phyloP scores from a whole-genome alignment of 2,888 invertebrate species.

The Peribatodes rhomboidaria region DNA sequence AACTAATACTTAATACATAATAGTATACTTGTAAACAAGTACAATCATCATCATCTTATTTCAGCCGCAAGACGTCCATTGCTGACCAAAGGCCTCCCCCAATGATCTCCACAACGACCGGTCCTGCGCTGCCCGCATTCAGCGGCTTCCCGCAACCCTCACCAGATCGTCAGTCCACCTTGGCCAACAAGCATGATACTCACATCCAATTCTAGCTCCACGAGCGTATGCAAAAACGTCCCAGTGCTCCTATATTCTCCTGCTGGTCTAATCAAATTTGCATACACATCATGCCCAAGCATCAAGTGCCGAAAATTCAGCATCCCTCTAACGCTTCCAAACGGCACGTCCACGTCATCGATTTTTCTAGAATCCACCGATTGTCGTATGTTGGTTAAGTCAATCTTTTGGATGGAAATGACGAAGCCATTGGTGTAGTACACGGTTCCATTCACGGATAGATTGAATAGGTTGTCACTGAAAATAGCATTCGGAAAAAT shows the following conservation, averaged over 20 bases:
- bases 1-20: too few species aligned
- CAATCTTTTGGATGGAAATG: constrained; percentile 64
- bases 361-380: constrained; percentile 32
- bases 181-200: too few species aligned
- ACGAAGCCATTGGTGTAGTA: constrained; percentile 70
- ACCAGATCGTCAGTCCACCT: too few species aligned
- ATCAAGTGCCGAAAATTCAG: constrained; percentile 56
- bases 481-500: constrained; percentile 36
- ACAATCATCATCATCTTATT: too few species aligned
- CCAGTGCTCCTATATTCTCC: constrained; percentile 58
- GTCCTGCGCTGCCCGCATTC: too few species aligned
- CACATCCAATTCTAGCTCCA: constrained; percentile 52
- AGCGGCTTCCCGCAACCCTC: too few species aligned
- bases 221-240: constrained; percentile 48
- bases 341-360: constrained; percentile 37
- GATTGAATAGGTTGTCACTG: constrained; percentile 63
- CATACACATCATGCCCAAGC: constrained; percentile 65
- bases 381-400: constrained; percentile 48
- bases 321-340: constrained; percentile 47
- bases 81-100: too few species aligned
- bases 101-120: too few species aligned
- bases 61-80: too few species aligned
- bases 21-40: too few species aligned
- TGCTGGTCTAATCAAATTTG: constrained; percentile 49
- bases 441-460: constrained; percentile 60